Conservation (phyloP, 2,113 vertebrate species). For the Eidolon helvum region DNA sequence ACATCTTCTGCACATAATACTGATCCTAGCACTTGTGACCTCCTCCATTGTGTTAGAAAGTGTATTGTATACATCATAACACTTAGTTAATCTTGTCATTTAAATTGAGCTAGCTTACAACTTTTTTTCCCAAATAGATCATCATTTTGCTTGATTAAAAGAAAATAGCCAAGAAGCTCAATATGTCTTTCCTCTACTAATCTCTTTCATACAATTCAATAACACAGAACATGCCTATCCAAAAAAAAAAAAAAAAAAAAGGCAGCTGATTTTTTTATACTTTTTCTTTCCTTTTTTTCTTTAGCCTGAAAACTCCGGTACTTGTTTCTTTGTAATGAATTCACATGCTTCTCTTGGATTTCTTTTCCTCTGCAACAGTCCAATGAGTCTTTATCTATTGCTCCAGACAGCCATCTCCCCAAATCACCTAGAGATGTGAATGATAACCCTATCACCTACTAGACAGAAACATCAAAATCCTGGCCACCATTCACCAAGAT, state of each 20-base stretch:
- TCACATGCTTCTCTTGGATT: slow-evolving; percentile 60
- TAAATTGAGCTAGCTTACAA: not conserved
- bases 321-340: slow-evolving; percentile 74
- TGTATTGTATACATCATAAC: not conserved
- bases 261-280: not conserved
- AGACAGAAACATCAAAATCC: slow-evolving; percentile 79
- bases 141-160: slow-evolving; percentile 8
- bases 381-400: slow-evolving; percentile 78
- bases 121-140: slow-evolving; percentile 1
- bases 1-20: not conserved
- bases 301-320: slow-evolving; percentile 37
- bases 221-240: not conserved
- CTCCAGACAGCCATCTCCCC: slow-evolving; percentile 74
- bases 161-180: not conserved
- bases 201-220: not conserved
- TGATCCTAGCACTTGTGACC: not conserved
- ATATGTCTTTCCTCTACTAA: not conserved
- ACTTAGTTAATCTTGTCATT: slow-evolving; percentile 18
- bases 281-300: slow-evolving; percentile 23
- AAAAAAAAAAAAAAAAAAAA: slow-evolving; percentile 58
- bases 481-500: slow-evolving; percentile 75
- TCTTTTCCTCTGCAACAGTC: slow-evolving; percentile 60
- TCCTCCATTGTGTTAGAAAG: not conserved
- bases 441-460: slow-evolving; percentile 75
- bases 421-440: slow-evolving; percentile 73